Conservation (phyloP, 2,888 invertebrate species). For the Blastobasis lacticolella region DNA sequence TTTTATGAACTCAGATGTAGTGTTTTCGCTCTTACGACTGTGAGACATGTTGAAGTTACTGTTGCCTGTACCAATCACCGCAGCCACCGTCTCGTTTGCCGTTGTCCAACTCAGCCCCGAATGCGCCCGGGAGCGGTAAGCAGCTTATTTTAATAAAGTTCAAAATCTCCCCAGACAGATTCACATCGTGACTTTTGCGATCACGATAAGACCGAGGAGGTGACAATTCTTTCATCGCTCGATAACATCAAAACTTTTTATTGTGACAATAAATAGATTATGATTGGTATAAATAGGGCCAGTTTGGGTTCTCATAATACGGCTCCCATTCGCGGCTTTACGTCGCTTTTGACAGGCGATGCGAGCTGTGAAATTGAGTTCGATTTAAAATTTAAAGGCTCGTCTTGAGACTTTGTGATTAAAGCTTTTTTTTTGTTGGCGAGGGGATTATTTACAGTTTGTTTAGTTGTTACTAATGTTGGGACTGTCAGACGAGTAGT, state of each 20-base stretch:
- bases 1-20: neutral
- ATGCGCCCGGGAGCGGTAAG: conserved; percentile 56
- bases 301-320: conserved; percentile 63
- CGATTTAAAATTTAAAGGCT: conserved; percentile 65
- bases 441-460: conserved; percentile 62
- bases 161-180: conserved; percentile 13
- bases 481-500: conserved; percentile 31
- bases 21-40: neutral
- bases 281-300: conserved; percentile 70
- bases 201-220: conserved; percentile 59
- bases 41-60: conserved; percentile 8
- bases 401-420: conserved; percentile 58
- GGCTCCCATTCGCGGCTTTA: conserved; percentile 66
- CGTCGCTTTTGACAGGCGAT: conserved; percentile 69
- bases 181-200: conserved; percentile 58
- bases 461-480: conserved; percentile 58
- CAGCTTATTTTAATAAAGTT: conserved; percentile 55
- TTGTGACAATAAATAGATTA: conserved; percentile 73
- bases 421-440: conserved; percentile 41
- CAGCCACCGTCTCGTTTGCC: conserved; percentile 52
- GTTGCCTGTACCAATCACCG: conserved; percentile 21
- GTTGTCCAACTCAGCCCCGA: conserved; percentile 56
- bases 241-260: conserved; percentile 72
- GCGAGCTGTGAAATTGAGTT: conserved; percentile 71
- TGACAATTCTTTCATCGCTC: conserved; percentile 69